These are phyloP conservation scores for Xyliphius kryptos DNA, from an alignment of 2,113 vertebrate species.

Conservation along the genomic window DNA sequence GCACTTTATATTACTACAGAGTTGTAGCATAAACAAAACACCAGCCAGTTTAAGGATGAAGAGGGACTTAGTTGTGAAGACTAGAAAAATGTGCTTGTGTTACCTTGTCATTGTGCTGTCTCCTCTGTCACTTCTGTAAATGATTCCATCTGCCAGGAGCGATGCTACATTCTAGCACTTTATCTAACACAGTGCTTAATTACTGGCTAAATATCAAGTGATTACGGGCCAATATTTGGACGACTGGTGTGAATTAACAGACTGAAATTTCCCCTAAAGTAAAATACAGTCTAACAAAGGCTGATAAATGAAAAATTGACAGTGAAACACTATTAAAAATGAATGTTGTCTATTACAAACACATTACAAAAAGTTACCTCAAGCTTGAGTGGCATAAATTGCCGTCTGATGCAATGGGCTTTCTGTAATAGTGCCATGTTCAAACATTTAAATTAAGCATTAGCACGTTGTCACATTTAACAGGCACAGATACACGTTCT, in stretches of 20 bases:
- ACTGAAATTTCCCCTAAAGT: constrained; percentile 12
- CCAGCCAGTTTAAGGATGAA: neutral
- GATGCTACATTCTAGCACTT: constrained; percentile 9
- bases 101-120: constrained; percentile 29
- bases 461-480: neutral
- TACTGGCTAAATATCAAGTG: constrained; percentile 36
- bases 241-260: constrained; percentile 17
- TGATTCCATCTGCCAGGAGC: constrained; percentile 25
- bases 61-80: constrained; percentile 18
- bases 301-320: too few species aligned
- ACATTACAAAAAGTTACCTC: too few species aligned
- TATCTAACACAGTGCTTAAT: constrained; percentile 25
- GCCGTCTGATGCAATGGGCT: neutral
- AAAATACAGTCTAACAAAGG: too few species aligned
- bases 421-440: constrained; percentile 14
- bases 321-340: too few species aligned
- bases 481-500: neutral
- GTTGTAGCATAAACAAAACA: too few species aligned
- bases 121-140: constrained; percentile 28
- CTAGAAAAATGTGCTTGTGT: constrained; percentile 7
- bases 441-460: constrained; percentile 12
- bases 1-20: too few species aligned
- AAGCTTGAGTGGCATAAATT: constrained; percentile 17
- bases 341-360: too few species aligned
- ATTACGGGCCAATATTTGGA: constrained; percentile 28